These are phyloP conservation scores for Tenodera sinensis DNA, from an alignment of 2,888 invertebrate species.

Conservation along the genomic window DNA sequence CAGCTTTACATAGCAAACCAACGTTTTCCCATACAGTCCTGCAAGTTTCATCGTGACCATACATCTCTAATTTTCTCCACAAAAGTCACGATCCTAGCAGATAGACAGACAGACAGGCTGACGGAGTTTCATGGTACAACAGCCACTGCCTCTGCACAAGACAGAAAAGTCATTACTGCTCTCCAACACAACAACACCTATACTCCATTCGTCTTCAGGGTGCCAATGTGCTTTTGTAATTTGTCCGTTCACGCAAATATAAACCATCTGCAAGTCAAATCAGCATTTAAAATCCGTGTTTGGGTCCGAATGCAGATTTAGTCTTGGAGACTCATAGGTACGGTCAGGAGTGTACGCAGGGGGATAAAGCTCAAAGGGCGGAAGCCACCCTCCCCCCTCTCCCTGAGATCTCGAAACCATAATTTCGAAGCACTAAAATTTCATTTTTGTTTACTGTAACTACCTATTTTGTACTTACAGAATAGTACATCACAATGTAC, in stretches of 20 bases:
- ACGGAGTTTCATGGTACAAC: background rate
- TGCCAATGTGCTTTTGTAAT: background rate
- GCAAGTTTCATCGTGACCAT: constrained; percentile 1
- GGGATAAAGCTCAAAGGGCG: no score
- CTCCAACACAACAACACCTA: background rate
- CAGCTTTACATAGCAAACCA: background rate
- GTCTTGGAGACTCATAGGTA: no score
- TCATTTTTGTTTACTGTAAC: no score
- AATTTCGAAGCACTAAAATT: no score
- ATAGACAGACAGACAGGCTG: background rate
- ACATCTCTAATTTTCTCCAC: background rate
- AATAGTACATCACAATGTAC: no score
- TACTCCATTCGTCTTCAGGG: background rate
- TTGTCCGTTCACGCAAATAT: background rate
- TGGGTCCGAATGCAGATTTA: no score
- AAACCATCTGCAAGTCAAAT: no score
- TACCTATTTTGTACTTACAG: no score
- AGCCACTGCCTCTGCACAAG: background rate
- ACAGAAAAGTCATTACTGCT: background rate
- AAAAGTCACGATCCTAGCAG: background rate
- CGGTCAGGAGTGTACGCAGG: no score
- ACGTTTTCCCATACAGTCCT: background rate
- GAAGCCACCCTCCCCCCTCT: no score
- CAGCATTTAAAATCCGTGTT: no score
- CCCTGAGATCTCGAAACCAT: no score